Evolutionary conservation across 2,113 vertebrate species (phyloP).

Genomic region (Catagonus wagneri): DNA sequence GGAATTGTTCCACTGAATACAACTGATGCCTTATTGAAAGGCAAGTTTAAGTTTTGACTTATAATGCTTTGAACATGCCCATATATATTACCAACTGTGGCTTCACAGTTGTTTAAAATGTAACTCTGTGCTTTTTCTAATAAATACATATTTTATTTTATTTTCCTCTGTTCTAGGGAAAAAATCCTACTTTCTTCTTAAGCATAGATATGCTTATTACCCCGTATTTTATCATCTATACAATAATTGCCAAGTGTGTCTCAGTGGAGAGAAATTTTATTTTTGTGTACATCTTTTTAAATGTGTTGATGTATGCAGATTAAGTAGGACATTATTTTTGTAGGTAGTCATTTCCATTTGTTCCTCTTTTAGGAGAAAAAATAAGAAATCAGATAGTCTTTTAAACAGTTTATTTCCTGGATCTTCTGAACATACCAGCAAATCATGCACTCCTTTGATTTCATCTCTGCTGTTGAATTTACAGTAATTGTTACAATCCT

Average conservation of each 20-base stretch:
- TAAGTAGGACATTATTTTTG: conserved; percentile 68
- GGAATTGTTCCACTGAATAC: conserved; percentile 59
- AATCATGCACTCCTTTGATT: not conserved
- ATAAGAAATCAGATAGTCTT: conserved; percentile 61
- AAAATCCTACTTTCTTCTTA: not conserved
- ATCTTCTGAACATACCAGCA: conserved; percentile 33
- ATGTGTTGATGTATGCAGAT: conserved; percentile 76
- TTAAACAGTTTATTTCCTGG: conserved; percentile 43
- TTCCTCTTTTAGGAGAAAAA: conserved; percentile 43
- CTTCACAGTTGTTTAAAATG: conserved; percentile 18
- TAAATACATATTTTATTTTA: conserved; percentile 60
- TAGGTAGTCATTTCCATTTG: conserved; percentile 62
- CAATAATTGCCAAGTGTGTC: conserved; percentile 61
- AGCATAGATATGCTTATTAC: conserved; percentile 12
- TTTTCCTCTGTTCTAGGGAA: not conserved
- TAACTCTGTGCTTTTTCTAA: conserved; percentile 59
- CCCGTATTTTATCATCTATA: conserved; percentile 53
- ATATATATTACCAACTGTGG: conserved; percentile 14
- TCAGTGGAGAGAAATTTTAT: conserved; percentile 58
- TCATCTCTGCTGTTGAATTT: not conserved
- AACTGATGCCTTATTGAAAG: conserved; percentile 75
- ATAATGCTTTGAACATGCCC: conserved; percentile 51
- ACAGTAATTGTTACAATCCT: not conserved
- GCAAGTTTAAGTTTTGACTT: conserved; percentile 62
- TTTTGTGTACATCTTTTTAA: conserved; percentile 58